Evolutionary conservation across 1,140 invertebrate species (phyloP).

Genomic region (Rhagoletis zephyria): DNA sequence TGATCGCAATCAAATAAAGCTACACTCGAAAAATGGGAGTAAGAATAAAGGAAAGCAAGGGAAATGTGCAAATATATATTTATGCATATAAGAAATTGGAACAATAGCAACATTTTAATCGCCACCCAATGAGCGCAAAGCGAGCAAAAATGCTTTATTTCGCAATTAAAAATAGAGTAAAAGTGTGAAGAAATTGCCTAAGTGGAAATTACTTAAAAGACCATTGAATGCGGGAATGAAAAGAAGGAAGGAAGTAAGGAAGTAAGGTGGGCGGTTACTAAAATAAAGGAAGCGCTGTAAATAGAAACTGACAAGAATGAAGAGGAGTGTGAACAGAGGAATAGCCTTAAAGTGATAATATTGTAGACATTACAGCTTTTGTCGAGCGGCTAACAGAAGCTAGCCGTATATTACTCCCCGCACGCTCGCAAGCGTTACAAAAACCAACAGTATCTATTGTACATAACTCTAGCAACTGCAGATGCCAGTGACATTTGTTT

Average conservation of each 20-base stretch:
- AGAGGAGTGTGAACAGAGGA: not conserved
- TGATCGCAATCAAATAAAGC: slow-evolving; percentile 7
- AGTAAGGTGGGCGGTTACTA: not conserved
- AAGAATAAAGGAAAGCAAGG: not conserved
- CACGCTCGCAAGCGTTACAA: not conserved
- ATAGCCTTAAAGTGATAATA: not conserved
- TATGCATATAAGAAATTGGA: not conserved
- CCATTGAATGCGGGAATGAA: not conserved
- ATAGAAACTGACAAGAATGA: too few relatives aligned
- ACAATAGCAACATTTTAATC: slow-evolving; percentile 26
- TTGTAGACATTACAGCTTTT: not conserved
- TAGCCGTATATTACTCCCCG: not conserved
- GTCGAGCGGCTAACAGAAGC: not conserved
- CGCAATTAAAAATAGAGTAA: not conserved
- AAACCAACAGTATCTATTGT: not conserved
- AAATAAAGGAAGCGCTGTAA: not conserved
- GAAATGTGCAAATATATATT: not conserved
- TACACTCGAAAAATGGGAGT: not conserved
- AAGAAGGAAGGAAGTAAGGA: too few relatives aligned
- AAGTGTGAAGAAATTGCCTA: not conserved
- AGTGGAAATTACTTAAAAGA: not conserved
- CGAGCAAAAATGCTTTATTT: not conserved
- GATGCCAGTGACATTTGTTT: slow-evolving; percentile 38
- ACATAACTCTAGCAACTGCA: slow-evolving; percentile 34
- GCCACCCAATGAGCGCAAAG: not conserved